Base-by-base conservation (phyloP, 2,797 vertebrate genomes). In the Gymnodraco acuticeps region DNA sequence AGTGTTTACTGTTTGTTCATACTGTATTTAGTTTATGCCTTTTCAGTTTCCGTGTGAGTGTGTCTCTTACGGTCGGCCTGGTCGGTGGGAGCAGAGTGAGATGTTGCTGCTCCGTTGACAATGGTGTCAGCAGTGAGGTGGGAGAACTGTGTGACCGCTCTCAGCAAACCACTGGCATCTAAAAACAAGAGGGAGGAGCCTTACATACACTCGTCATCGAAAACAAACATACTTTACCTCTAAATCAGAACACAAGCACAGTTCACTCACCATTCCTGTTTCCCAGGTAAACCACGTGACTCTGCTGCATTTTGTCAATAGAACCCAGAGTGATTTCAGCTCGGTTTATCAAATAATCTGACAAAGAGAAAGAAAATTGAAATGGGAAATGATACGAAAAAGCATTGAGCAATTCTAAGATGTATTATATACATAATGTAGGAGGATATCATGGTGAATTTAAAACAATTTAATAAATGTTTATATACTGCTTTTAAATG, bases 291-390 rank as follows among this genome's bases (percentile, higher is more conserved):
- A 70, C 70, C 8, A 77, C 0, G 61, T 95, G 94, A 48, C 89
- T 95, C 86, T 94, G 93, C 82, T 92, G 95, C 87, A 99, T 95
- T 78, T 94, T 96, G 83, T 96, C 95, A 0, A 96, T 85, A 0
- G 96, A 96, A 19, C 88, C 86, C 4, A 95, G 90, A 10, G 96
- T 96, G 11, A 94, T 93, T 77, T 93, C 93, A 0, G 95, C 93
- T 63, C 95, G 94, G 81, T 96, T 96, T 54, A 99, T 94, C 85
- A 99, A 93, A 90, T 97, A 98, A 86, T 99, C 98, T 99, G 93
- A 74, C 83, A 63, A 60, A 23, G 10, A 83, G 7, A n/a, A 48
- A 4, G 16, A 46, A 33, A 60, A 43, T 4, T 4, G 45, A 4
- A 60, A 3, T 45, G 20, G 20, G 0, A 5, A 48, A 56, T 1